A percentile compares a stretch with the other conserved stretches of the same genome.
Conservation (phyloP, 2,113 vertebrate genomes). For the Sminthopsis crassicaudata region DNA sequence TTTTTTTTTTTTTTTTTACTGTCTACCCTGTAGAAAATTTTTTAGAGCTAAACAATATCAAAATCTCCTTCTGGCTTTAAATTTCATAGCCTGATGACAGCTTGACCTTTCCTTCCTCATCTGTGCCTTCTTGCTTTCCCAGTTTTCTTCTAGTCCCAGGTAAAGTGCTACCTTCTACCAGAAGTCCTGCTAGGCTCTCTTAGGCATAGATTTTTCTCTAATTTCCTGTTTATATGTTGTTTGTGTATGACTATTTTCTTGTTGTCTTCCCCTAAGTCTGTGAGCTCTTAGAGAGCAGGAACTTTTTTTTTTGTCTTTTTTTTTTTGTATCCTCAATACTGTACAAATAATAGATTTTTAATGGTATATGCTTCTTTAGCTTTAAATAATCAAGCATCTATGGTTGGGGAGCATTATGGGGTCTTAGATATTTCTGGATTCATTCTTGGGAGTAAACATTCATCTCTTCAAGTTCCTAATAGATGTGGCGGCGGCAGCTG, state of each 20-base stretch:
- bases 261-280: not conserved
- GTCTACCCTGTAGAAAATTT: slow-evolving; percentile 57
- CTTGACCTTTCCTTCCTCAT: not conserved
- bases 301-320: not conserved
- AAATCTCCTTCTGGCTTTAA: not conserved
- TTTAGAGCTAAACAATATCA: not conserved
- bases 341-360: not conserved
- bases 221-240: not conserved
- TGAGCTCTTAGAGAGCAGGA: not conserved
- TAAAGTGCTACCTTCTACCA: not conserved
- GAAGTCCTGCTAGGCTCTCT: not conserved
- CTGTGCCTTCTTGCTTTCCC: not conserved
- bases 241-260: not conserved
- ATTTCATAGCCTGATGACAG: not conserved
- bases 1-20: slow-evolving; percentile 29
- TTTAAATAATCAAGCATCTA: slow-evolving; percentile 74
- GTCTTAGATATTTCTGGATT: slow-evolving; percentile 70
- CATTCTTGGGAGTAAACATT: slow-evolving; percentile 63
- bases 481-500: slow-evolving; percentile 68
- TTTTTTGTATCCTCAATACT: not conserved
- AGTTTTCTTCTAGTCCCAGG: not conserved
- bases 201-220: not conserved
- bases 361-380: slow-evolving; percentile 49
- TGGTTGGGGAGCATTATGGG: slow-evolving; percentile 73
- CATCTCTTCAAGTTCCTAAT: slow-evolving; percentile 69